phyloP scores from a whole-genome alignment of 2,888 invertebrate genomes.

The Drosophila monieri region DNA sequence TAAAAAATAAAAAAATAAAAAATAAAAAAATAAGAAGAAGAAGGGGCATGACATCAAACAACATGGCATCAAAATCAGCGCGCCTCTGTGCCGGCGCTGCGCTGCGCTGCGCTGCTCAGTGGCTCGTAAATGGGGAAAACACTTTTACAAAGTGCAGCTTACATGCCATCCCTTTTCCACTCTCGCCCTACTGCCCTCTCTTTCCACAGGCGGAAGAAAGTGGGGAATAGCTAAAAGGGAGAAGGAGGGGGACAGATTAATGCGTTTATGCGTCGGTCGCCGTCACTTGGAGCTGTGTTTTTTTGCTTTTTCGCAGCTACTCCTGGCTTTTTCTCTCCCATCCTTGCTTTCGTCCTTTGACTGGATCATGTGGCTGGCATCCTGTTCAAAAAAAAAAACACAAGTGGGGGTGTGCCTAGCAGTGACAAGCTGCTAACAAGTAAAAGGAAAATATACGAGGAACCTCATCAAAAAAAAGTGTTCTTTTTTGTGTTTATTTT shows the following conservation, averaged over 20 bases:
- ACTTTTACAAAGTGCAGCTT: slow-evolving; percentile 75
- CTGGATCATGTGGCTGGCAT: slow-evolving; percentile 14
- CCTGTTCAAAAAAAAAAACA: background rate
- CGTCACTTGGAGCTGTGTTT: slow-evolving; percentile 24
- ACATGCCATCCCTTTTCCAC: slow-evolving; percentile 25
- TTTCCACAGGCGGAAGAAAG: background rate
- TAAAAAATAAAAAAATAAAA: too few species aligned
- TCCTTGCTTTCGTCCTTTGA: slow-evolving; percentile 4
- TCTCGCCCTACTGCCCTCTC: background rate
- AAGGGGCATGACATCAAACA: slow-evolving; percentile 59
- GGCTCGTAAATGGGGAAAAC: slow-evolving; percentile 77
- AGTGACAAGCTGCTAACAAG: slow-evolving; percentile 1
- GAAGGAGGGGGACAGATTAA: slow-evolving; percentile 16
- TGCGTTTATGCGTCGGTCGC: slow-evolving; percentile 45
- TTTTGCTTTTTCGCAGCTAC: background rate
- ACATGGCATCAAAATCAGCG: slow-evolving; percentile 73
- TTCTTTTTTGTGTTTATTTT: too few species aligned
- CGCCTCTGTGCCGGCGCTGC: slow-evolving; percentile 41
- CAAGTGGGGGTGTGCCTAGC: background rate
- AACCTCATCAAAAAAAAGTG: background rate
- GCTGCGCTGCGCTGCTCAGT: slow-evolving; percentile 53
- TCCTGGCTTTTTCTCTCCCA: background rate
- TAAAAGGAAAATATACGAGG: background rate
- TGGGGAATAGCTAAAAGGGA: background rate
- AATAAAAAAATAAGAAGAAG: too few species aligned